Percentiles rank a stretch among this genome's conserved stretches.
phyloP scores from a whole-genome alignment of 2,888 invertebrate species.

The Trypoxylon attenuatum region DNA sequence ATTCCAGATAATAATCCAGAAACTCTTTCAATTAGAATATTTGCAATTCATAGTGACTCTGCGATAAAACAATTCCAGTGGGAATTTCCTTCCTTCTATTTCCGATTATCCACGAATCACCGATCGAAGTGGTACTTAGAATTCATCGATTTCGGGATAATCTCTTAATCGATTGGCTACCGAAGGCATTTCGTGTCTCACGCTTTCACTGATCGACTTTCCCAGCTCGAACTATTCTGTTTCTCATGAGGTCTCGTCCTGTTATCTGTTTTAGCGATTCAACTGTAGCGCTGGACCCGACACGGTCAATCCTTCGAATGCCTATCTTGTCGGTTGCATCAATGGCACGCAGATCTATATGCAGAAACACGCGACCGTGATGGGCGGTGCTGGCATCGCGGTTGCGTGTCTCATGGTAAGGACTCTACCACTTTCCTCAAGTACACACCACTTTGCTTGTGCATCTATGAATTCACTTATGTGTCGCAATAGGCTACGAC shows the following conservation, averaged over 20 bases:
- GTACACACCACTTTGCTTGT: too few species aligned
- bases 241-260: slow-evolving; percentile 31
- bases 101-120: slow-evolving; percentile 28
- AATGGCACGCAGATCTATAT: slow-evolving; percentile 83
- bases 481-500: too few species aligned
- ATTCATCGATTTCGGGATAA: slow-evolving; percentile 26
- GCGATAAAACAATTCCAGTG: neutral
- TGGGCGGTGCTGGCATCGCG: slow-evolving; percentile 88
- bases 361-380: slow-evolving; percentile 85
- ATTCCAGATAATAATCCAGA: neutral
- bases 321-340: slow-evolving; percentile 86
- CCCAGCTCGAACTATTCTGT: slow-evolving; percentile 36
- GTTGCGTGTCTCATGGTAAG: slow-evolving; percentile 91
- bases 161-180: slow-evolving; percentile 32
- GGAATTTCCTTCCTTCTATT: too few species aligned
- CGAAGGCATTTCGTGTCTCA: slow-evolving; percentile 40
- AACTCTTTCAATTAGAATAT: neutral
- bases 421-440: slow-evolving; percentile 4
- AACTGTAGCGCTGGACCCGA: slow-evolving; percentile 62
- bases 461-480: too few species aligned
- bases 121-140: slow-evolving; percentile 11
- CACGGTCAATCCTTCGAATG: slow-evolving; percentile 77
- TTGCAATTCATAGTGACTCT: neutral
- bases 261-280: slow-evolving; percentile 73
- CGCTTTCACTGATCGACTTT: slow-evolving; percentile 61